Evolutionary conservation across 2,797 vertebrate species (phyloP).

Genomic region (Mycteria americana): DNA sequence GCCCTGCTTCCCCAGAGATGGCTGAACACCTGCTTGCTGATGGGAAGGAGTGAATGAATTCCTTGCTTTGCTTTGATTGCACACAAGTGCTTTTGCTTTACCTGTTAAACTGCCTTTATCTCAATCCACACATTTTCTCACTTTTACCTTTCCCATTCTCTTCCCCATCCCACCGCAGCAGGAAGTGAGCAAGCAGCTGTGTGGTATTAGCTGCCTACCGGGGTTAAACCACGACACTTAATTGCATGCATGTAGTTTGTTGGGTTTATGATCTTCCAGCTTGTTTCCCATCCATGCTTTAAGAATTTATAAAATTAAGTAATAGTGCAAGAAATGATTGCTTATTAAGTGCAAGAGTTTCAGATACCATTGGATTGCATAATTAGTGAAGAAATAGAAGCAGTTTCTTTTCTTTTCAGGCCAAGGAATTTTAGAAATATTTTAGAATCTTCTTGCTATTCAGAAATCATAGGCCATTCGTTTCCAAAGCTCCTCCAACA

Average conservation of each 20-base stretch:
- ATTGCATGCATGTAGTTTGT: not conserved
- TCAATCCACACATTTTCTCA: not conserved
- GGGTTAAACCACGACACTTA: not conserved
- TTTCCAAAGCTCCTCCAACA: not conserved
- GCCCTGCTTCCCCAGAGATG: not conserved
- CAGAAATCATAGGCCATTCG: not conserved
- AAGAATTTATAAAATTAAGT: not conserved
- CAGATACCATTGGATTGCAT: not conserved
- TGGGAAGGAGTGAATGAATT: not conserved
- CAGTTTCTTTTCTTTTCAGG: not conserved
- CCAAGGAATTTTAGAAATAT: not conserved
- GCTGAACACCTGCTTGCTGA: not conserved
- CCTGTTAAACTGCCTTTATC: no score
- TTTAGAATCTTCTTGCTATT: not conserved
- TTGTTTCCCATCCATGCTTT: not conserved
- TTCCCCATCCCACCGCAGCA: not conserved
- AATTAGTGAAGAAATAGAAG: not conserved
- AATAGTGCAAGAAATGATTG: not conserved
- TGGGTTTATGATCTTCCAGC: not conserved
- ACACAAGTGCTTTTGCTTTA: not conserved
- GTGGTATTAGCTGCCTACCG: not conserved
- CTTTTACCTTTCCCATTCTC: not conserved
- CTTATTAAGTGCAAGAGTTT: not conserved
- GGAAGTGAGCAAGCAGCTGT: accelerated
- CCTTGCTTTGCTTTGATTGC: not conserved